Percentiles rank a stretch among this genome's conserved stretches.
These are phyloP conservation scores for Orcinus orca DNA, from an alignment of 2,113 vertebrate genomes.

Conservation along the genomic window DNA sequence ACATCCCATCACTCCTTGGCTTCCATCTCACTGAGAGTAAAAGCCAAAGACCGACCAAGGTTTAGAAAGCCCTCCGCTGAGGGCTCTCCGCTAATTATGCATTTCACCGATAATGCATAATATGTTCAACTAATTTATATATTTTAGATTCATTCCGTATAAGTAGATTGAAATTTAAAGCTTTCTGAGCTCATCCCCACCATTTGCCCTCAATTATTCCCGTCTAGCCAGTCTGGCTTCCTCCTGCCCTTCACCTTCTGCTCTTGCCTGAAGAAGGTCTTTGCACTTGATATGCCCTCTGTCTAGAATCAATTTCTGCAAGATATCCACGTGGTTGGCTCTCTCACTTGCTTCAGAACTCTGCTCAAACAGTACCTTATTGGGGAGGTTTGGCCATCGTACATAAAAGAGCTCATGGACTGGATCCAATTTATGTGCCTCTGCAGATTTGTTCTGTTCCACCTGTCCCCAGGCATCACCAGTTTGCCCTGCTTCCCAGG, in stretches of 20 bases:
- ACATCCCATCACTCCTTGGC: neutral
- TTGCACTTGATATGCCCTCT: neutral
- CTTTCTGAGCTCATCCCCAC: neutral
- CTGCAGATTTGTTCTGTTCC: neutral
- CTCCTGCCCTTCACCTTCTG: neutral
- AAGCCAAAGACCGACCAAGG: neutral
- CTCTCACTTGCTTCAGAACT: neutral
- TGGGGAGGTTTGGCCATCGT: neutral
- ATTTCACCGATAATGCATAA: constrained; percentile 1
- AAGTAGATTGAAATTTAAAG: constrained; percentile 68
- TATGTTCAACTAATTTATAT: constrained; percentile 69
- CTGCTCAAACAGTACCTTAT: neutral
- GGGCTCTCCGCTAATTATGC: too few relatives aligned
- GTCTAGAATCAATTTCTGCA: neutral
- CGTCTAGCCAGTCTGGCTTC: neutral
- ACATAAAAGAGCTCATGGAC: neutral
- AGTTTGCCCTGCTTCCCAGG: neutral
- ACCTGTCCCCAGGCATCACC: neutral
- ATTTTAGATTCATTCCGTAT: constrained; percentile 65
- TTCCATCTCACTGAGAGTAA: neutral
- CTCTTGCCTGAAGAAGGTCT: neutral
- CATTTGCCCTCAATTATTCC: neutral
- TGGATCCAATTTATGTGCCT: neutral
- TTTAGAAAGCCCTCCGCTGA: neutral
- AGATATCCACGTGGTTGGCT: neutral